phyloP scores from a whole-genome alignment of 2,888 invertebrate species.

The Caenorhabditis wallacei region DNA sequence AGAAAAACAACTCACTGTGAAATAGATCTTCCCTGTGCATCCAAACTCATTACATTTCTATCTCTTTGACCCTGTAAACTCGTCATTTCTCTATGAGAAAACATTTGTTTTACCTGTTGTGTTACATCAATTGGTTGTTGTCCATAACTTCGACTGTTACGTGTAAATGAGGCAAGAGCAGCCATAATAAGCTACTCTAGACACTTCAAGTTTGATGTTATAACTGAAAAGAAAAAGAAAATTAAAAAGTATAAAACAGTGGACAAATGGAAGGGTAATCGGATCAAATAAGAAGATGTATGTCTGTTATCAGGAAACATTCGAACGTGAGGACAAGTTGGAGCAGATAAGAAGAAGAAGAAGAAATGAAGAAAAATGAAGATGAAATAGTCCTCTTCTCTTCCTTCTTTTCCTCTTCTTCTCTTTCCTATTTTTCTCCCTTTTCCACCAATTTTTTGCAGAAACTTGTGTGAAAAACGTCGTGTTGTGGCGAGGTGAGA shows the following conservation, averaged over 20 bases:
- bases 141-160: slow-evolving; percentile 71
- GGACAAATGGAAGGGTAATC: slow-evolving; percentile 42
- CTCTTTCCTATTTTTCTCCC: slow-evolving; percentile 11
- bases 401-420: slow-evolving; percentile 19
- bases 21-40: slow-evolving; percentile 63
- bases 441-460: slow-evolving; percentile 43
- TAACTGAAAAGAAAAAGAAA: background rate
- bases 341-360: slow-evolving; percentile 27
- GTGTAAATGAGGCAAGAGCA: slow-evolving; percentile 71
- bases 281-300: slow-evolving; percentile 47
- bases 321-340: slow-evolving; percentile 50
- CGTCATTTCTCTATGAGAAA: background rate
- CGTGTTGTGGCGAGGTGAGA: slow-evolving; percentile 41
- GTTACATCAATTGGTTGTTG: slow-evolving; percentile 69
- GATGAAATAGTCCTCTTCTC: slow-evolving; percentile 19
- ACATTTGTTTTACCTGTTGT: slow-evolving; percentile 41
- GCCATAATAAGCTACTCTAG: slow-evolving; percentile 65
- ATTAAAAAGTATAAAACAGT: slow-evolving; percentile 42
- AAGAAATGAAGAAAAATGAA: too few relatives aligned
- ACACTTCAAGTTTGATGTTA: slow-evolving; percentile 48
- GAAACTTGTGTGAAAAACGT: slow-evolving; percentile 57
- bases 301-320: slow-evolving; percentile 45
- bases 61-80: slow-evolving; percentile 58
- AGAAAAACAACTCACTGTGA: slow-evolving; percentile 62
- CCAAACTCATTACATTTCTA: slow-evolving; percentile 56